phyloP scores from a whole-genome alignment of 2,797 vertebrate species.

The Lithobates sylvaticus region DNA sequence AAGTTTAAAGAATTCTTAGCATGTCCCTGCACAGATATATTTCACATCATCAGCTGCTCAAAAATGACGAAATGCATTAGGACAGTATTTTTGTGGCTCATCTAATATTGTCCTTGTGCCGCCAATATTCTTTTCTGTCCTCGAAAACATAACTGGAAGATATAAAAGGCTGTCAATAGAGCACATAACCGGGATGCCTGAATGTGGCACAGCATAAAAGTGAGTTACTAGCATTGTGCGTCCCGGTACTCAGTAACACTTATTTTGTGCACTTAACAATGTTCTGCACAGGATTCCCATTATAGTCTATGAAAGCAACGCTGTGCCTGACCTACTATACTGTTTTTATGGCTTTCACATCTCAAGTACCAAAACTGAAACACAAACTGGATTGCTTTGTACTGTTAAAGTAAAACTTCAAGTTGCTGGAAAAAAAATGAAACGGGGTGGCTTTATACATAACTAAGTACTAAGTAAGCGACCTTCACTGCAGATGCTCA shows the following conservation, averaged over 20 bases:
- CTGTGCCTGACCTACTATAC: neutral
- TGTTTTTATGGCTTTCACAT: neutral
- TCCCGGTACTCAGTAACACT: slow-evolving; percentile 16
- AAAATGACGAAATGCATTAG: neutral
- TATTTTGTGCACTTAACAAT: slow-evolving; percentile 34
- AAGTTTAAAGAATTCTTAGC: neutral
- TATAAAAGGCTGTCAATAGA: slow-evolving; percentile 54
- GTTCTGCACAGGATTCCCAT: slow-evolving; percentile 2
- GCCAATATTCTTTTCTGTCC: slow-evolving; percentile 23
- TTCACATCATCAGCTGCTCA: neutral
- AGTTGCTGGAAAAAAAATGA: no score
- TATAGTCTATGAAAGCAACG: neutral
- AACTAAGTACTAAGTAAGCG: neutral
- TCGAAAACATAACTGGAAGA: slow-evolving; percentile 42
- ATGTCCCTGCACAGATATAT: neutral
- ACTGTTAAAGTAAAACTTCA: neutral
- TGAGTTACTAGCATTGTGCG: slow-evolving; percentile 38
- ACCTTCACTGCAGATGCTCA: neutral
- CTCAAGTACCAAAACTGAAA: neutral
- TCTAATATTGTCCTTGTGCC: slow-evolving; percentile 21
- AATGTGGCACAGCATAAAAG: slow-evolving; percentile 53
- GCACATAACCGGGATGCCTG: slow-evolving; percentile 36
- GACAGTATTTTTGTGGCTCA: neutral
- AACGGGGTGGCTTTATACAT: neutral
- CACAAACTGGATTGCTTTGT: neutral